phyloP scores from a whole-genome alignment of 2,888 invertebrate genomes.

The Octodonta nipae region DNA sequence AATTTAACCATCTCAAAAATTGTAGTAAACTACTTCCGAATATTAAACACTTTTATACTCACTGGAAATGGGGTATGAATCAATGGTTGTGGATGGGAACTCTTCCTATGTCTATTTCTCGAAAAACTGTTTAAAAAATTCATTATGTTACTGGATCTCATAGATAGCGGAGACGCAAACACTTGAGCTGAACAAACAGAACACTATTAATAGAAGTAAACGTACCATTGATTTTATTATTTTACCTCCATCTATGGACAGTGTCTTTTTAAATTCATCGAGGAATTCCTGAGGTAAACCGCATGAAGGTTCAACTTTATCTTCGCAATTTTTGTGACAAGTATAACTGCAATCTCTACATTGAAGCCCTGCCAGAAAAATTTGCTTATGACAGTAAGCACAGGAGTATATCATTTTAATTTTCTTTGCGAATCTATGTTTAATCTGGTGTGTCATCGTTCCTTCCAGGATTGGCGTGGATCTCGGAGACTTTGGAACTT shows the following conservation, averaged over 20 bases:
- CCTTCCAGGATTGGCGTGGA: conserved; percentile 41
- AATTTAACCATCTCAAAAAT: too few species aligned
- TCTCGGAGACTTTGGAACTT: conserved; percentile 46
- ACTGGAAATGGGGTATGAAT: conserved; percentile 46
- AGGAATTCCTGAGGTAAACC: conserved; percentile 77
- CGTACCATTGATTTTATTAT: too few species aligned
- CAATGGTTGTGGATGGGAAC: conserved; percentile 42
- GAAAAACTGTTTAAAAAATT: conserved; percentile 32
- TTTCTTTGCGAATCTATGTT: conserved; percentile 79
- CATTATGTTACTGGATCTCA: conserved; percentile 30
- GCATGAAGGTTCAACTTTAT: conserved; percentile 85
- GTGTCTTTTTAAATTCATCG: conserved; percentile 64
- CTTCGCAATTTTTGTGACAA: conserved; percentile 77
- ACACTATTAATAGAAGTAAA: too few species aligned
- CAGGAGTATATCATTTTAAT: conserved; percentile 82
- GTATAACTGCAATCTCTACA: conserved; percentile 93
- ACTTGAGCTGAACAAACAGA: conserved; percentile 16
- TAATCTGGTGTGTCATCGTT: conserved; percentile 78
- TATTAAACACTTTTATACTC: conserved; percentile 17
- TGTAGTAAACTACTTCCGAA: too few species aligned
- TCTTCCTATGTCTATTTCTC: conserved; percentile 37
- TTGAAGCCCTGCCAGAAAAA: conserved; percentile 61
- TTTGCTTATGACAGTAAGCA: conserved; percentile 61
- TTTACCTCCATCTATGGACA: conserved; percentile 48
- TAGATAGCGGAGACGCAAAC: conserved; percentile 38